A percentile compares a stretch with the other conserved stretches of the same genome.
Conservation (phyloP, 2,113 vertebrate species). For the Eptatretus burgeri region DNA sequence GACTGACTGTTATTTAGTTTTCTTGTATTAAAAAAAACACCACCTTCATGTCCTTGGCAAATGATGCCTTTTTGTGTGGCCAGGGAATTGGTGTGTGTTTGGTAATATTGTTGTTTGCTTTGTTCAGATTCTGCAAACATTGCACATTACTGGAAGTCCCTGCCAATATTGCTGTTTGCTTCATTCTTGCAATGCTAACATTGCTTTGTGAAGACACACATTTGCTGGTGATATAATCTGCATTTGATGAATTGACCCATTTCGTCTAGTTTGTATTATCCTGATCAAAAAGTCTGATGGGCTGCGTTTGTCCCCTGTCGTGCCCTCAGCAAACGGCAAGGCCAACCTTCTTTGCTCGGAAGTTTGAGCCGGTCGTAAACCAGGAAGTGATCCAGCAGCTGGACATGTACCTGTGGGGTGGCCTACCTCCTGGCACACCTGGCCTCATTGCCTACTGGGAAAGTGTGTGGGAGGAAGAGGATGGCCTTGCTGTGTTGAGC, state of each 20-base stretch:
- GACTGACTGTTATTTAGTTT: too few species aligned
- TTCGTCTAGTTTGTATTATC: too few species aligned
- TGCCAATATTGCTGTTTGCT: constrained; percentile 10
- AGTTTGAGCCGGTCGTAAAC: constrained; percentile 83
- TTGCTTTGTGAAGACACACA: background rate
- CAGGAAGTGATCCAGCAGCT: constrained; percentile 81
- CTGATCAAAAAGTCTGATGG: background rate
- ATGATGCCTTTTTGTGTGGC: too few species aligned
- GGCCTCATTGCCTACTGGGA: constrained; percentile 74
- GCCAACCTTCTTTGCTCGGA: constrained; percentile 85
- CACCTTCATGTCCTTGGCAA: too few species aligned
- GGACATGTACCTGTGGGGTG: constrained; percentile 59
- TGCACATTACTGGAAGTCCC: background rate
- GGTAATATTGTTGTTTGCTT: background rate
- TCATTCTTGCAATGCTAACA: background rate
- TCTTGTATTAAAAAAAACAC: too few species aligned
- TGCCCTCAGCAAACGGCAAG: constrained; percentile 49
- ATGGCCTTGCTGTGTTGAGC: constrained; percentile 34
- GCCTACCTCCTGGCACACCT: constrained; percentile 31
- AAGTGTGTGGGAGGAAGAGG: constrained; percentile 49
- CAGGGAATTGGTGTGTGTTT: background rate
- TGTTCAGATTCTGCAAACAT: background rate
- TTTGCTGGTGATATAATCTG: background rate
- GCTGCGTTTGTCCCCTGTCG: background rate
- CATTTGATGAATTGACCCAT: too few species aligned